Base-by-base conservation (phyloP, 2,888 invertebrate species). In the Ditylenchus weischeri region DNA sequence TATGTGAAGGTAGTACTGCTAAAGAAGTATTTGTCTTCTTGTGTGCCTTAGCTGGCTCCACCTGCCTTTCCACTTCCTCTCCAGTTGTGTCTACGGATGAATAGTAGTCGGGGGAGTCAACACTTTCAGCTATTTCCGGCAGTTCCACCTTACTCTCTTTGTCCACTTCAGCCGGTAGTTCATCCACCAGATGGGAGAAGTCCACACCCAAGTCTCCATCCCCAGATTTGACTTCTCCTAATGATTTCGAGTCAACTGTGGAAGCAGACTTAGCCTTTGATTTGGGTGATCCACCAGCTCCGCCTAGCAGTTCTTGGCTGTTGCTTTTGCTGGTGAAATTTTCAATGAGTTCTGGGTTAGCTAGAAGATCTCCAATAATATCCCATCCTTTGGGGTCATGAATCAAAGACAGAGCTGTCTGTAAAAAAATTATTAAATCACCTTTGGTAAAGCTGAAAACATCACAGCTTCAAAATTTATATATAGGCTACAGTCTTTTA, bases 351-450 rank as follows among this genome's bases (percentile, higher is more conserved):
- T 81, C 80, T 0, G 81, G 81, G 60, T 81, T 81, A 18, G 76
- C 76, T 5, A 81, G 68, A 6, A 81, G 66, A 67, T 81, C 79
- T 35, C 80, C 80, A 43, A 81, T 75, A 11, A 79, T 79, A 60
- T 82, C 80, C 78, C 77, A 78, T 0, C 81, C 81, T 64, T 81
- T 82, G 21, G 76, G 78, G 67, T 81, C 81, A 66, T 82, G 76
- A 7, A 81, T 69, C n/a, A 81, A 70, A 3, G 74, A 73, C 10
- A 81, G 57, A 6, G 81, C 81, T 0, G 81, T 81, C 67, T 71
- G 50, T 60, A 43, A 11, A 63, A 43, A 29, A 29, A 29, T 29
- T 29, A 29, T 29, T 29, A 29, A 15, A 38, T 59, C 57, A 62
- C 29, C 5, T 29, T 29, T 29, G n/a, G 29, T 5, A 29, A 29